A percentile compares a stretch with the other conserved stretches of the same genome.
phyloP scores from a whole-genome alignment of 2,797 vertebrate genomes.

The Anabas testudineus region DNA sequence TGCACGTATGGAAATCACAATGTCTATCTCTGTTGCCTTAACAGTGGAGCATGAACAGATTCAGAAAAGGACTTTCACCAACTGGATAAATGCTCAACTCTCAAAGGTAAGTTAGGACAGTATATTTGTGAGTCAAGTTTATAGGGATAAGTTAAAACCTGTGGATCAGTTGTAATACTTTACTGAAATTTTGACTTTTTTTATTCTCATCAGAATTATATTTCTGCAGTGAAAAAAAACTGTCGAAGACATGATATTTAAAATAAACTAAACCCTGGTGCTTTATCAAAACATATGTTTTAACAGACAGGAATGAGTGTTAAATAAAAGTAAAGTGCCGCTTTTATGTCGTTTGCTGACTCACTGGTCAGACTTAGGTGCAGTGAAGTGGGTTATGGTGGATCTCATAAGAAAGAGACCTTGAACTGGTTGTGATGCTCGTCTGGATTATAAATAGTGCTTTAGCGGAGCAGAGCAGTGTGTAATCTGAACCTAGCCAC shows the following conservation, averaged over 20 bases:
- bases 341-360: slow-evolving; percentile 50
- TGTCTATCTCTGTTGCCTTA: slow-evolving; percentile 20
- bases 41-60: slow-evolving; percentile 91
- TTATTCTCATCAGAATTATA: not conserved
- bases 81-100: slow-evolving; percentile 94
- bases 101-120: slow-evolving; percentile 85
- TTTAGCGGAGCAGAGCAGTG: slow-evolving; percentile 29
- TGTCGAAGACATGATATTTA: not conserved
- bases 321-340: not conserved
- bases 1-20: not conserved
- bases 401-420: slow-evolving; percentile 19
- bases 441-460: slow-evolving; percentile 70
- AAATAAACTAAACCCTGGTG: not conserved
- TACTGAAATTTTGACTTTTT: too few species aligned
- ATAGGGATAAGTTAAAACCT: too few species aligned
- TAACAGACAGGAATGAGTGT: not conserved
- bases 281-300: not conserved
- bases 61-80: slow-evolving; percentile 95
- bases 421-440: slow-evolving; percentile 45
- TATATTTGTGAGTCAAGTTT: not conserved
- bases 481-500: slow-evolving; percentile 60
- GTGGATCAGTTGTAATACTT: too few species aligned
- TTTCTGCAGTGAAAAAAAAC: not conserved
- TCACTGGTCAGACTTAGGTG: slow-evolving; percentile 42
- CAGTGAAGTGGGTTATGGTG: slow-evolving; percentile 24